Percentiles rank a stretch among this genome's conserved stretches.
phyloP scores from a whole-genome alignment of 2,113 vertebrate species.

The Marmota monax region DNA sequence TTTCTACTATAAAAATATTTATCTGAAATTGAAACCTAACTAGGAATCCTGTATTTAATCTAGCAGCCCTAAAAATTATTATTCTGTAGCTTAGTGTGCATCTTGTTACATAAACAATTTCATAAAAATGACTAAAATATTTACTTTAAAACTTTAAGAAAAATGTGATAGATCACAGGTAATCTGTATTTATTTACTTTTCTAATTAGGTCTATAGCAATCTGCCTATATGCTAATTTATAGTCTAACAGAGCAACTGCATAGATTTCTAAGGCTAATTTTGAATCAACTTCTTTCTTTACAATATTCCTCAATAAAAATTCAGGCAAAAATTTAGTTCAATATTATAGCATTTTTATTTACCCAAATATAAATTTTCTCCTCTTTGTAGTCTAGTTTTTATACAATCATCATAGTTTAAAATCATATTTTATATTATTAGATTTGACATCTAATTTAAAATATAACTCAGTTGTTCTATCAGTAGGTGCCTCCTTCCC shows the following conservation, averaged over 20 bases:
- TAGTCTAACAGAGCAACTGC: not conserved
- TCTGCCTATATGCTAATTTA: not conserved
- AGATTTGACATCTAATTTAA: constrained; percentile 36
- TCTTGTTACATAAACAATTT: not conserved
- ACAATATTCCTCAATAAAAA: constrained; percentile 33
- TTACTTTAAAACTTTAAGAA: constrained; percentile 14
- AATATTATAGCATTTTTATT: not conserved
- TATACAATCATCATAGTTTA: not conserved
- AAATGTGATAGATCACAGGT: not conserved
- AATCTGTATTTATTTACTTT: not conserved
- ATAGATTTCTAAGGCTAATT: not conserved
- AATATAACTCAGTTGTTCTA: not conserved
- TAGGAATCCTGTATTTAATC: not conserved
- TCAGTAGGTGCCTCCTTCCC: not conserved
- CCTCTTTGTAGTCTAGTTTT: not conserved
- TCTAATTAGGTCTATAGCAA: not conserved
- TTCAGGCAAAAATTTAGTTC: not conserved
- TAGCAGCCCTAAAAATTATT: not conserved
- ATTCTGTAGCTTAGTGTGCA: not conserved
- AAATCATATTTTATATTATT: not conserved
- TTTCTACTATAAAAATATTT: not conserved
- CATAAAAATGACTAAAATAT: not conserved
- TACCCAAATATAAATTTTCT: not conserved
- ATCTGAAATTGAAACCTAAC: not conserved
- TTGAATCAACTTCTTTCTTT: not conserved